Base-by-base conservation (phyloP, 1,140 invertebrate genomes). In the Elysia chlorotica region DNA sequence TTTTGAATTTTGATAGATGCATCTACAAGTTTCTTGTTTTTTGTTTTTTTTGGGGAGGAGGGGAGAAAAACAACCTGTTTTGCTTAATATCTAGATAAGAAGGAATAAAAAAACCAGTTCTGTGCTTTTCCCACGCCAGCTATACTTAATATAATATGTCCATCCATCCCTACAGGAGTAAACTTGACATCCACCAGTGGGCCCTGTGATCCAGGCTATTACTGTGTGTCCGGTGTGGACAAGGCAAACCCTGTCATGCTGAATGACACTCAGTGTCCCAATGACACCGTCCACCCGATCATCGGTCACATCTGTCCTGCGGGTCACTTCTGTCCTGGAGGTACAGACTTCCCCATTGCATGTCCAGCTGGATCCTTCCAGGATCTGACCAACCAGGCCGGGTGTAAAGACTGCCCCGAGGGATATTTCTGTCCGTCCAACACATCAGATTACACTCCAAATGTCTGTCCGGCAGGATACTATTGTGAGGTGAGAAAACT, bases 281-380 rank as follows among this genome's bases (percentile, higher is more conserved):
- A 65, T 10, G 78, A 73, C 48, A 82, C 79, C 23, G 78, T 83
- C 31, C 82, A 86, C 68, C 84, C 83, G 70, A 82, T 84, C 73
- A 77, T 86, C 35, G 84, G 84, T 48, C 78, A 84, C 71, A 67
- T 78, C 19, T 86, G 85, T 77, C 85, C 85, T 38, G 54, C 80
- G n/a, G 85, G 85, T 35, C 81, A 82, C 72, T 85, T 83, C 73
- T 86, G 85, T 73, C 82, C 82, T 21, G 56, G 71, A 72, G 83
- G 56, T 25, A 79, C 83, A 65, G 79, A 78, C 59, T 80, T 79
- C 73, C 83, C 85, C n/a, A 78, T 82, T 75, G 80, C 76, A 36
- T 86, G 85, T 65, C 78, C 82, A 54, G 75, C 83, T 31, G 85
- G 85, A n/a, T 77, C 76, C 2, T 85, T 84, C 74, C 83, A 86